Evolutionary conservation across 2,113 vertebrate species (phyloP).

Genomic region (Paedocypris sp.): DNA sequence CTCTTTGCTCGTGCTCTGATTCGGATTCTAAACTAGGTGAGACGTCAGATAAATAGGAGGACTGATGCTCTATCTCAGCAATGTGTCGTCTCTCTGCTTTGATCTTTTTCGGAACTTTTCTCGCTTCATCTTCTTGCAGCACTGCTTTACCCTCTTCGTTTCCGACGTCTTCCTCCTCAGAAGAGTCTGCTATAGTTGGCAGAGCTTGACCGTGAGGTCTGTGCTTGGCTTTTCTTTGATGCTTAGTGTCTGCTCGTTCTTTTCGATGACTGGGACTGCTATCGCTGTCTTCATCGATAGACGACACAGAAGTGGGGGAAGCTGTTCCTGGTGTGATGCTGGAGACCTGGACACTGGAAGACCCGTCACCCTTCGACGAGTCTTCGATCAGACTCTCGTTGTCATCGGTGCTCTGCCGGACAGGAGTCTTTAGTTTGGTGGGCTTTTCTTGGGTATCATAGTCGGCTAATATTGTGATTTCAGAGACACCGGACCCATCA

Average conservation of each 20-base stretch:
- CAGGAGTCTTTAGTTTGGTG: conserved; percentile 53
- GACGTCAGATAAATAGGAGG: conserved; percentile 80
- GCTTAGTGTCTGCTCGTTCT: conserved; percentile 75
- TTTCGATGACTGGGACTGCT: conserved; percentile 85
- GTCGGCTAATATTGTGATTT: conserved; percentile 9
- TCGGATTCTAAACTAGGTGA: conserved; percentile 86
- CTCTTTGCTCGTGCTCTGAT: conserved; percentile 53
- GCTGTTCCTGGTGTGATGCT: conserved; percentile 82
- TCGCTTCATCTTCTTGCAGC: conserved; percentile 65
- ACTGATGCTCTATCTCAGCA: conserved; percentile 70
- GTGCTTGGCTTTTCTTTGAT: conserved; percentile 82
- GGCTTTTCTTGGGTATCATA: conserved; percentile 62
- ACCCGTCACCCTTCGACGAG: conserved; percentile 82
- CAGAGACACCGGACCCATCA: neutral
- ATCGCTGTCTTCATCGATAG: conserved; percentile 93
- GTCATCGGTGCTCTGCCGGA: conserved; percentile 68
- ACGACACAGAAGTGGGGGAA: conserved; percentile 91
- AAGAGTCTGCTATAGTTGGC: conserved; percentile 88
- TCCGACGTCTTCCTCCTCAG: conserved; percentile 81
- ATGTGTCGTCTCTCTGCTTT: conserved; percentile 63
- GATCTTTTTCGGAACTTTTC: conserved; percentile 71
- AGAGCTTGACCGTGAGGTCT: conserved; percentile 75
- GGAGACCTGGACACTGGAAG: conserved; percentile 87
- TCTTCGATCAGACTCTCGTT: conserved; percentile 86
- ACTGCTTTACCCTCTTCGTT: conserved; percentile 72